Evolutionary conservation across 1,140 invertebrate genomes (phyloP).

Genomic region (Phthorimaea operculella): DNA sequence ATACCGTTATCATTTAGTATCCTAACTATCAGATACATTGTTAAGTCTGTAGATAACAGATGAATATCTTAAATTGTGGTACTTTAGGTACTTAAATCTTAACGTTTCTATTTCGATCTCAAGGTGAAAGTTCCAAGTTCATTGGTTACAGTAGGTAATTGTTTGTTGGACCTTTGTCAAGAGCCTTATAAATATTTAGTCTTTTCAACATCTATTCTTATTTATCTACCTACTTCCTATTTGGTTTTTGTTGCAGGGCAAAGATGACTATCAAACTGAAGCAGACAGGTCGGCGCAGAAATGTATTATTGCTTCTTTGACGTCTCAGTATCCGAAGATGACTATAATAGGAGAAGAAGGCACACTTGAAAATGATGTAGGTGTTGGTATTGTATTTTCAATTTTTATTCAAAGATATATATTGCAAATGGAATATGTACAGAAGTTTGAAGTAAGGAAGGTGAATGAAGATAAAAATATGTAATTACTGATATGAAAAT

Average conservation of each 20-base stretch:
- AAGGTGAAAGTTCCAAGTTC: conserved; percentile 1
- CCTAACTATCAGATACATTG: neutral
- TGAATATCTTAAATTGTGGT: no score
- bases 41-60: no score
- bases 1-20: neutral
- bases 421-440: no score
- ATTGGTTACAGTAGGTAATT: neutral
- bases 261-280: conserved; percentile 96
- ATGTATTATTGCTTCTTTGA: conserved; percentile 90
- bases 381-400: neutral
- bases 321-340: conserved; percentile 84
- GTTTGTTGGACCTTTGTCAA: neutral
- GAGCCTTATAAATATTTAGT: no score
- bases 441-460: no score
- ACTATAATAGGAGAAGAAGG: conserved; percentile 96
- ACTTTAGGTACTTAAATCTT: no score
- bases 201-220: no score
- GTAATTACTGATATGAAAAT: no score
- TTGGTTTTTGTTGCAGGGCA: conserved; percentile 70
- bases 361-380: conserved; percentile 68
- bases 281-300: conserved; percentile 94
- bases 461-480: neutral
- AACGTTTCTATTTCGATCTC: neutral
- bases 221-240: no score
- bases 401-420: no score